Evolutionary conservation across 2,888 invertebrate genomes (phyloP), one percentile per base, ranked within the genome.

Genomic region (Hirtodrosophila confusa): DNA sequence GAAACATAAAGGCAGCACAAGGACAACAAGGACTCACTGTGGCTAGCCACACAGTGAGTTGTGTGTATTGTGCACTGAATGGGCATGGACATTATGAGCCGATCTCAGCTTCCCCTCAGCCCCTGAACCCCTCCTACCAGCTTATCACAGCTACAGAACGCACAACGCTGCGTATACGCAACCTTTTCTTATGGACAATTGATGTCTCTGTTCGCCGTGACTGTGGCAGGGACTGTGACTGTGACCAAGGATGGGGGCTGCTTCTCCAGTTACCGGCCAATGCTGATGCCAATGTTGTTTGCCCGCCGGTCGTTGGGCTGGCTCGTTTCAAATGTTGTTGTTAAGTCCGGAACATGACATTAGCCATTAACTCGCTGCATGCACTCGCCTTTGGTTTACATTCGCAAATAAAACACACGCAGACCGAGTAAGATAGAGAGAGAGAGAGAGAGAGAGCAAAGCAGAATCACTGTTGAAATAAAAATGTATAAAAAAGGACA

Each of bases 401-500:
- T 74, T 88, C 85, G 80, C 86, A 87, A 85, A 88, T 88, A 87
- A 89, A 87, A 84, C 74, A 75, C 82, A 80, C 80, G 71, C 86
- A 61, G 75, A 50, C 41, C 41, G 4, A 17, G n/a, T n/a, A n/a
- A n/a, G 1, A 17, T 1, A 17, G 2, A 17, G 17, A 27, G 47
- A 56, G 49, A 41, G 5, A 4, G 27, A 27, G 27, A 43, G 53
- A 44, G 45, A 44, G 56, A 41, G 56, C 51, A 65, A 57, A 71
- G 48, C 75, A 69, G 75, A 89, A 84, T 83, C 86, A 88, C 86
- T 80, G 86, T 82, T 75, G 78, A 86, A 86, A 89, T 86, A 79
- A 89, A 89, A 83, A 87, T 82, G 86, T 89, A 89, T 88, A 88
- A 89, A 89, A 89, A 86, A 86, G 83, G 85, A 85, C 88, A 88